Base-by-base conservation (phyloP, 2,113 vertebrate genomes). In the Erythrocercus mccallii region DNA sequence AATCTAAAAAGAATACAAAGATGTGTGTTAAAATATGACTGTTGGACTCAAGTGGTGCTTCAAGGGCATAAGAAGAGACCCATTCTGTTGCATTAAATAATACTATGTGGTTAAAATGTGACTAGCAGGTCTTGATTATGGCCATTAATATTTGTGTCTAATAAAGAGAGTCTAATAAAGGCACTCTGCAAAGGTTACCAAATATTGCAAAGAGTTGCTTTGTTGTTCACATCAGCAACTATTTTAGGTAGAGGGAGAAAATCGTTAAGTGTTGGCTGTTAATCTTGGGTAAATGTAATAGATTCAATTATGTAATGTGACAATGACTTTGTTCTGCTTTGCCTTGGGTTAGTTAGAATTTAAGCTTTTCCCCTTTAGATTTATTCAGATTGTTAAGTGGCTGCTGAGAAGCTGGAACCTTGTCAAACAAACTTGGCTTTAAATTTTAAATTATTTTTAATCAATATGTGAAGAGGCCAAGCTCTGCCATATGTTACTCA, bases 401-500 rank as follows among this genome's bases (percentile, higher is more conserved):
- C 78, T 31, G 33, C 93, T 79, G 53, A 70, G 87, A 90, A 86
- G 69, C 91, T 78, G 96, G 93, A 86, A 78, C 50, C 24, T 38
- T 28, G 86, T 94, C 92, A 79, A 50, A 94, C 74, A 92, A 88
- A 92, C 48, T 71, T 64, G 77, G 85, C 81, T 90, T 92, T 95
- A 83, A 65, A 78, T 82, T 94, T 94, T 85, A 81, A 88, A 93
- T 95, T 73, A 94, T 96, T 97, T 97, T 97, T 93, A 86, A 60
- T 85, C 85, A 80, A 86, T 53, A 44, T 72, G 90, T 82, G 83
- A 94, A 94, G 83, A 88, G 83, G 65, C 80, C 61, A 73, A 78
- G 91, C 84, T n/a, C 65, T 87, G 87, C 90, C 90, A 88, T 84
- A 80, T 94, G 97, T 92, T 96, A 11, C 51, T 91, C 89, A 87